Base-by-base conservation (phyloP, 2,113 vertebrate species). In the Hoplias malabaricus region DNA sequence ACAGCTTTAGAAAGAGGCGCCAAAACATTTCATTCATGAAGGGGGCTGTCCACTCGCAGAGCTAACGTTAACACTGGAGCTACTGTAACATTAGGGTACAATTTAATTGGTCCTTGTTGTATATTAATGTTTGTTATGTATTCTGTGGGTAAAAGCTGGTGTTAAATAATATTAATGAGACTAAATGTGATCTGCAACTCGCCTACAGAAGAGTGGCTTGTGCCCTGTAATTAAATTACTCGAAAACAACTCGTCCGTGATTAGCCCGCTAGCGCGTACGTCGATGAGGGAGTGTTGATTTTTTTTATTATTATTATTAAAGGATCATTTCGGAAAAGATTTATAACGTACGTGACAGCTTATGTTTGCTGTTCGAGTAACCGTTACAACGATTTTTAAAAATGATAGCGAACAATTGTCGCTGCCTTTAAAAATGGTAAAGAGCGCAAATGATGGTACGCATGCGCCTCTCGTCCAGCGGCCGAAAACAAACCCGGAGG, bases 401-500 rank as follows among this genome's bases (percentile, higher is more conserved):
- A n/a, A n/a, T n/a, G n/a, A n/a, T n/a, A n/a, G n/a, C n/a, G n/a
- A n/a, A n/a, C n/a, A n/a, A n/a, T n/a, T n/a, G n/a, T n/a, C 82
- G 78, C 63, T 13, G 36, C 75, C 77, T 73, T 63, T 63, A 70
- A 67, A 73, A 46, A 71, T 46, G 40, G 61, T 78, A 79, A 76
- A 73, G 80, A 86, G 54, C 81, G 36, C 77, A 85, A 87, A 88
- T 40, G 85, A 88, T 86, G 80, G 75, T 86, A 89, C 92, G 92
- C 92, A 93, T 93, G 92, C 92, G 92, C 91, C 54, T 23, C 81
- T 76, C 63, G 34, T 68, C 42, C 42, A 50, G 82, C 86, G 81
- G 72, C 84, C 82, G 86, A 82, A 85, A 91, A 86, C 83, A 91
- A 92, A 91, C 88, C 88, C 82, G 86, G 78, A 84, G 90, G 90